These are phyloP conservation scores for Emys orbicularis DNA, from an alignment of 2,797 vertebrate species.

Conservation along the genomic window DNA sequence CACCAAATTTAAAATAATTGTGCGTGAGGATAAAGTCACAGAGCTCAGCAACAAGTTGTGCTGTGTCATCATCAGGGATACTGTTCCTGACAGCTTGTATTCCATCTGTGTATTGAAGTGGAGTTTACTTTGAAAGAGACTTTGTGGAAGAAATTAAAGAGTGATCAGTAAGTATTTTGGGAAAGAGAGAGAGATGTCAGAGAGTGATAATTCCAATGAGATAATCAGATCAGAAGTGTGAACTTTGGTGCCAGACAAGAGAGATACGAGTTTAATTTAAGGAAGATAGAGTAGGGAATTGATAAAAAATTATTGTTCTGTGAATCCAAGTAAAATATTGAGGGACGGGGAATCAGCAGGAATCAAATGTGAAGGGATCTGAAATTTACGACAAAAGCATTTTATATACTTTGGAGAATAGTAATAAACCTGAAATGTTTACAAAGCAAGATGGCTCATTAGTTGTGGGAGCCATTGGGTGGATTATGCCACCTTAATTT, in stretches of 20 bases:
- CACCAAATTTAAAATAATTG: too few species aligned
- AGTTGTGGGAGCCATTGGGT: neutral
- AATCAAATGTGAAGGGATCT: neutral
- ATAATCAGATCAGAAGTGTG: constrained; percentile 64
- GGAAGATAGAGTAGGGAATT: constrained; percentile 22
- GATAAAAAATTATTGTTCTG: constrained; percentile 47
- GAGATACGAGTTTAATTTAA: constrained; percentile 60
- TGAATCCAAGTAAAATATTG: constrained; percentile 9
- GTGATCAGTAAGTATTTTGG: constrained; percentile 45
- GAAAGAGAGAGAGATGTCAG: constrained; percentile 33
- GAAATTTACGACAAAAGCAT: neutral
- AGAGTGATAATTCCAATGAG: constrained; percentile 50
- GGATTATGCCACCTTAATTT: neutral
- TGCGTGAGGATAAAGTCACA: too few species aligned
- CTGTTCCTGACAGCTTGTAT: too few species aligned
- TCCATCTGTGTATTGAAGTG: neutral
- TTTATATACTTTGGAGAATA: neutral
- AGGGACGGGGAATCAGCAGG: neutral
- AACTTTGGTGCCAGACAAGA: constrained; percentile 67
- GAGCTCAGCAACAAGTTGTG: too few species aligned
- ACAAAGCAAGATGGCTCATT: neutral
- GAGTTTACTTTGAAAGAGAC: constrained; percentile 22
- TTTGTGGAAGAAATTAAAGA: constrained; percentile 50
- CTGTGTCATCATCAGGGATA: too few species aligned
- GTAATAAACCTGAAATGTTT: neutral